Conservation (phyloP, 2,888 invertebrate genomes). For the Aelia acuminata region DNA sequence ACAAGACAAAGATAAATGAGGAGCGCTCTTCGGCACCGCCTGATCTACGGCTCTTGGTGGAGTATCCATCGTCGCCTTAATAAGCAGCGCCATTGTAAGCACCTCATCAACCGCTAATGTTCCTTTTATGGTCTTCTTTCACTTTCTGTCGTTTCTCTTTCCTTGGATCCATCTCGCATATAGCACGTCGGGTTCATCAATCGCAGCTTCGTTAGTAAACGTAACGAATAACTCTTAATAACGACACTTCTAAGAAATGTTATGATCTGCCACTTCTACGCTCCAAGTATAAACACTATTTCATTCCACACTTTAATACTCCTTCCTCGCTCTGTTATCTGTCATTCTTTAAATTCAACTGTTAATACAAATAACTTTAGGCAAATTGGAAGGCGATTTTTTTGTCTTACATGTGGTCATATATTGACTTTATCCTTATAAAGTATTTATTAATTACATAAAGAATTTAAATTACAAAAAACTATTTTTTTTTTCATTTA, state of each 20-base stretch:
- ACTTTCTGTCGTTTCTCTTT: conserved; percentile 44
- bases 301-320: not conserved
- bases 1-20: conserved; percentile 45
- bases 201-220: not conserved
- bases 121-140: conserved; percentile 35
- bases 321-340: not conserved
- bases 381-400: too few species aligned
- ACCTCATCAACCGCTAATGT: conserved; percentile 38
- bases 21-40: not conserved
- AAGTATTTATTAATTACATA: too few species aligned
- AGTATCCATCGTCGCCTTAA: conserved; percentile 26
- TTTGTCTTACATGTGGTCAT: too few species aligned
- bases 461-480: too few species aligned
- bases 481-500: too few species aligned
- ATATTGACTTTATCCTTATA: too few species aligned
- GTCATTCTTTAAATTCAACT: too few species aligned
- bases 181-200: conserved; percentile 5
- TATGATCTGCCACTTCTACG: not conserved
- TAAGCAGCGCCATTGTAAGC: conserved; percentile 45
- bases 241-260: not conserved
- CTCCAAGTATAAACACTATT: not conserved
- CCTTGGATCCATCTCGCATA: not conserved
- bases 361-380: too few species aligned
- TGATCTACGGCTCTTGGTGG: conserved; percentile 6
- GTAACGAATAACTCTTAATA: not conserved